Evolutionary conservation across 2,113 vertebrate species (phyloP), one percentile per base, ranked within the genome.

Genomic region (Oncorhynchus clarkii): DNA sequence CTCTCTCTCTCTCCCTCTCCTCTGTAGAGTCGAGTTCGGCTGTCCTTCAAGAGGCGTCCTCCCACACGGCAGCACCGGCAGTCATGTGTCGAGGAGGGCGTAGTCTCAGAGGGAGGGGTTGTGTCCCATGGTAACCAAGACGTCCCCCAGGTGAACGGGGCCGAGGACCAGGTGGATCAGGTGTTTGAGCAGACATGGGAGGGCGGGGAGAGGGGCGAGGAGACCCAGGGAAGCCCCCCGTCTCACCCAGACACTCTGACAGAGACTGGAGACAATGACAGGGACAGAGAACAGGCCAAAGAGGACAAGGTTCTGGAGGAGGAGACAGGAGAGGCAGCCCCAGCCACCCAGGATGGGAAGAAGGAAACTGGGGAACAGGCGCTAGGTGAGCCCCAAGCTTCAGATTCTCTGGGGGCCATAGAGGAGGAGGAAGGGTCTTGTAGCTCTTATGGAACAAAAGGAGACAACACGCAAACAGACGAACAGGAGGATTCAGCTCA

Each of bases 1-100:
- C 20, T 29, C 29, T 29, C 29, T 29, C 31, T 31, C 31, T 34
- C 59, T 71, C 59, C 16, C 26, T 71, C 6, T 22, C 20, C 54
- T 62, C 59, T 49, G n/a, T 81, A 94, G 93, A 90, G 87, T 51
- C 92, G 93, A 5, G 88, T 89, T 14, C 88, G 93, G 5, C 85
- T 93, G 13, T 93, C 93, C 1, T 88, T 94, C 80, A 94, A 93
- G 70, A 88, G 93, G 24, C 90, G 93, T 1, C 93, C 87, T 0
- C 93, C 93, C 64, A 91, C 92, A 0, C 87, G 93, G n/a, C 92
- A 84, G 68, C 92, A 92, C 92, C 88, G 93, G 64, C 90, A 88
- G 81, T 93, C 93, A 2, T 74, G 77, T 12, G 84, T 84, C 39
- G 92, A 92, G 59, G 91, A 92, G 57, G 70, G 39, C 0, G 69